Conservation (phyloP, 2,888 invertebrate genomes). For the Oscheius myriophilus region DNA sequence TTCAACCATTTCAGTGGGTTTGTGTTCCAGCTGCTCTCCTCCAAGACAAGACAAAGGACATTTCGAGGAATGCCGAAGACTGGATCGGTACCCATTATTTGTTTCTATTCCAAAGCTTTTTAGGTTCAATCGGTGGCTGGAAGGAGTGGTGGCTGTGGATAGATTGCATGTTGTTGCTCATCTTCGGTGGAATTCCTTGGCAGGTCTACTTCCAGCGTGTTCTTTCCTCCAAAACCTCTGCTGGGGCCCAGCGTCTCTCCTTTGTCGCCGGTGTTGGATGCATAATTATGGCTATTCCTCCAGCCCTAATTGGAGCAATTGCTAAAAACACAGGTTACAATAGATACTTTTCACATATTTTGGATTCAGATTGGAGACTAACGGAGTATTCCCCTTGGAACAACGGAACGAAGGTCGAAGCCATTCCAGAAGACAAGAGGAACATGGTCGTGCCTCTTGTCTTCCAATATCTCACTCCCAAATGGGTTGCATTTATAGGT, state of each 20-base stretch:
- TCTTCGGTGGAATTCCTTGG: conserved; percentile 97
- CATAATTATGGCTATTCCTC: conserved; percentile 94
- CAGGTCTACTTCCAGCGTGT: conserved; percentile 99
- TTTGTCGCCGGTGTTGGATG: conserved; percentile 96
- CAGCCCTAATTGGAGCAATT: conserved; percentile 94
- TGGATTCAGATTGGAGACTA: conserved; percentile 87
- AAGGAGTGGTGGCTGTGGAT: conserved; percentile 78
- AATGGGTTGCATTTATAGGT: conserved; percentile 94
- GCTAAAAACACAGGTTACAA: conserved; percentile 82
- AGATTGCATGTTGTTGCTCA: conserved; percentile 86
- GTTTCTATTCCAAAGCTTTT: conserved; percentile 9
- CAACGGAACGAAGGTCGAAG: conserved; percentile 65
- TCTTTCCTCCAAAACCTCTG: conserved; percentile 91
- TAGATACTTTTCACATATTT: not conserved
- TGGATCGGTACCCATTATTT: conserved; percentile 82
- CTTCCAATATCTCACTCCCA: conserved; percentile 89
- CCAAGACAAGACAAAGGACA: conserved; percentile 83
- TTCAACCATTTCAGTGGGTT: conserved; percentile 80
- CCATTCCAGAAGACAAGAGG: conserved; percentile 76
- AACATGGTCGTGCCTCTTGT: conserved; percentile 97
- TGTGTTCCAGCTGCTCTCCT: conserved; percentile 95
- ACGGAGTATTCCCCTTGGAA: conserved; percentile 78
- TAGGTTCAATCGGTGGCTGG: conserved; percentile 35
- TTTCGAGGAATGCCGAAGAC: conserved; percentile 79
- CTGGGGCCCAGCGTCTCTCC: conserved; percentile 89